Base-by-base conservation (phyloP, 2,113 vertebrate species). In the Australoheros scitulus region DNA sequence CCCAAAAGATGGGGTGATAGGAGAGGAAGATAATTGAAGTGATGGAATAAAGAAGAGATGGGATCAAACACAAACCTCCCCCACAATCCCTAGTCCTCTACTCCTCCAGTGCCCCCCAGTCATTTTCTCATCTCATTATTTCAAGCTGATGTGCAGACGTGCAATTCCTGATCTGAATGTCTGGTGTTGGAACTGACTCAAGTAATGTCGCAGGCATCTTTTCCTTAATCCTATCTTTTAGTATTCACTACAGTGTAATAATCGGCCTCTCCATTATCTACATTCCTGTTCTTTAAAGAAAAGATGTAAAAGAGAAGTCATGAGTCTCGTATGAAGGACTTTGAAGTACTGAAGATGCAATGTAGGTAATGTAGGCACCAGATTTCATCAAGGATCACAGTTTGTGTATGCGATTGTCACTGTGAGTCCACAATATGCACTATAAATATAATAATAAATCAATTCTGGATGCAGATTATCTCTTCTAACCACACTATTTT, bases 21-120 rank as follows among this genome's bases (percentile, higher is more conserved):
- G 56, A 89, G 84, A 96, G 96, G 94, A 95, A 95, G 95, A 96
- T 97, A 97, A 97, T 95, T 96, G 96, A 96, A 81, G 83, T 94
- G 95, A 95, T 94, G 93, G 95, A 96, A 95, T 93, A 95, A 91
- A 92, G 94, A 94, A 88, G 92, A 92, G 95, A 93, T 87, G 77
- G 94, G 95, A 96, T 96, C 96, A 96, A 92, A 91, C 94, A 90
- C 81, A 76, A 95, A 96, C 94, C 89, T 87, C 82, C 96, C 95
- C 91, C 70, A 89, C 95, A 96, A 93, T 95, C 94, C 90, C 91
- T 68, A 91, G 94, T 90, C 92, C 91, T 92, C 80, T 4, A 95
- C 96, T 95, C 93, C 94, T 94, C 93, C 94, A 94, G 95, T 94
- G 95, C 94, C 93, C 95, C 88, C 85, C 79, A 95, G 96, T 93